Evolutionary conservation across 2,113 vertebrate genomes (phyloP), one percentile per base, ranked within the genome.

Genomic region (Barnardius zonarius): DNA sequence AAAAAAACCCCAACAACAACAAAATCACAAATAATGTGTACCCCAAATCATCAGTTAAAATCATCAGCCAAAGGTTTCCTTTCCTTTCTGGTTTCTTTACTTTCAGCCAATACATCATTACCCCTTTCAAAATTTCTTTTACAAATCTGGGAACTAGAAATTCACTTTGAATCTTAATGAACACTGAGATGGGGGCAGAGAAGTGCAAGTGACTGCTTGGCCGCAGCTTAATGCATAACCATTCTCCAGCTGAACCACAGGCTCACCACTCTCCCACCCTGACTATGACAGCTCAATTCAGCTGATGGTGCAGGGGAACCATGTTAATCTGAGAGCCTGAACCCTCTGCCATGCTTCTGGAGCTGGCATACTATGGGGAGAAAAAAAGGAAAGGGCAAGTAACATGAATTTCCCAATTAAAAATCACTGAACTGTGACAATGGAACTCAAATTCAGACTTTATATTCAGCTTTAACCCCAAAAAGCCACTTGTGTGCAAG

Each of bases 211-310:
- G 64, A 44, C 31, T 80, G 52, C 24, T 33, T 81, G 51, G 49
- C 22, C 33, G 63, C 11, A 4, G 39, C 13, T 63, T 70, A 69
- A 73, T 7, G 25, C 33, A 43, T 18, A 84, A 7, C 5, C 0
- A 0, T 46, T 63, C 63, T 49, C 46, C 68, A 81, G 59, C 13
- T 67, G 61, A 88, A 63, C 11, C 33, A 61, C 62, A 52, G 35
- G 15, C 33, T 84, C 62, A 43, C 35, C 15, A 11, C 25, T 13
- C 33, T 82, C 64, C 54, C 64, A 67, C 14, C 15, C 54, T 1
- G 8, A 49, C 48, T 2, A 1, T 0, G 0, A 22, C 23, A 81
- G 73, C 61, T 88, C 27, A 2, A 17, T 52, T 74, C n/a, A 67
- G 61, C 63, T 46, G 28, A 55, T 59, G 86, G 35, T 59, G 30